These are phyloP conservation scores for Notodonta dromedarius DNA, from an alignment of 2,888 invertebrate genomes.

Conservation along the genomic window DNA sequence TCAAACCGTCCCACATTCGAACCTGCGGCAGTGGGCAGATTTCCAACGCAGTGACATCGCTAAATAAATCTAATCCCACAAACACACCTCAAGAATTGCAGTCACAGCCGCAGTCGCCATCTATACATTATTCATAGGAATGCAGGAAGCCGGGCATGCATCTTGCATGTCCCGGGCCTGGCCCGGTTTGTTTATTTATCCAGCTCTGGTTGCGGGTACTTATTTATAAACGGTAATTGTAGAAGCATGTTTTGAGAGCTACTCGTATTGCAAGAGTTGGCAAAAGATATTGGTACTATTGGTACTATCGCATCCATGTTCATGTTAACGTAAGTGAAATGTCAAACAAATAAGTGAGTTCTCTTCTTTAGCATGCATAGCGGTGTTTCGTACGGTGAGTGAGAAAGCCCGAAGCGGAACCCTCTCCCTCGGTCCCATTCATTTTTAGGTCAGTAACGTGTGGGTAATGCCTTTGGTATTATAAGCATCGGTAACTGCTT, in stretches of 20 bases:
- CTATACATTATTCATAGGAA: conserved; percentile 52
- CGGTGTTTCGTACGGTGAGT: too few species aligned
- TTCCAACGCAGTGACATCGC: conserved; percentile 18
- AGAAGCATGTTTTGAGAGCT: not conserved
- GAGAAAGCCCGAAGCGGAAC: too few species aligned
- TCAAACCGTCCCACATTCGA: not conserved
- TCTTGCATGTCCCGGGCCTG: conserved; percentile 5
- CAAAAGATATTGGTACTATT: too few species aligned
- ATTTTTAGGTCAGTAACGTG: too few species aligned
- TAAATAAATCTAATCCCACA: conserved; percentile 45
- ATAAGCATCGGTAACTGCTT: too few species aligned
- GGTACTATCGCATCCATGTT: too few species aligned
- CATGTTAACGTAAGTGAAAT: too few species aligned
- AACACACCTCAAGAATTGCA: conserved; percentile 40
- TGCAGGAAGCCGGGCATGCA: conserved; percentile 22
- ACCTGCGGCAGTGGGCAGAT: conserved; percentile 8
- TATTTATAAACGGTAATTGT: conserved; percentile 1
- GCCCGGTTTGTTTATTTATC: not conserved
- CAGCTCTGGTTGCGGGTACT: not conserved
- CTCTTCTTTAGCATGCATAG: too few species aligned
- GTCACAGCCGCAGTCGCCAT: conserved; percentile 28
- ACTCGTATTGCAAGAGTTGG: not conserved
- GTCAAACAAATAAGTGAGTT: too few species aligned
- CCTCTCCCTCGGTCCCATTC: too few species aligned
- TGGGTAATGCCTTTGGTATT: too few species aligned